A percentile compares a stretch with the other conserved stretches of the same genome.
These are phyloP conservation scores for Ecliptopera silaceata DNA, from an alignment of 2,888 invertebrate genomes.

Conservation along the genomic window DNA sequence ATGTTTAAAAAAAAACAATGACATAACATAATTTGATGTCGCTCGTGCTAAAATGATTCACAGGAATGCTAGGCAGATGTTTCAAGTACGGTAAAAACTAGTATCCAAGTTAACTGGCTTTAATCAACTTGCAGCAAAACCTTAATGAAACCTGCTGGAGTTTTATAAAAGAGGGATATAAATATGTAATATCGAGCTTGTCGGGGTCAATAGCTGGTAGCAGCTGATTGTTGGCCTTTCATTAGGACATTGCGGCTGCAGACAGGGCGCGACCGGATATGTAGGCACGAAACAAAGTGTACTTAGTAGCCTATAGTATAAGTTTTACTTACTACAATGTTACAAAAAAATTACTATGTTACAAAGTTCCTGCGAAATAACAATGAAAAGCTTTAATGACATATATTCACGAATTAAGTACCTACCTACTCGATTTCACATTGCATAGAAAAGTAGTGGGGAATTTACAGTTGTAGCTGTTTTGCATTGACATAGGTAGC, in stretches of 20 bases:
- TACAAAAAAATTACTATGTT: too few relatives aligned
- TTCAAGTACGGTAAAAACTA: conserved; percentile 17
- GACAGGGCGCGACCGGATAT: conserved; percentile 65
- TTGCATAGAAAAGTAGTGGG: neutral
- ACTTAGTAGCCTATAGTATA: neutral
- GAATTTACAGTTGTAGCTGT: conserved; percentile 1
- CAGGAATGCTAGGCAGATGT: conserved; percentile 20
- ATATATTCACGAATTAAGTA: too few relatives aligned
- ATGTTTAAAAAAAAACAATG: neutral
- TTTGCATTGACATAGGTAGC: conserved; percentile 2
- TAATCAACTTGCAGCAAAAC: conserved; percentile 20
- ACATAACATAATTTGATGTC: neutral
- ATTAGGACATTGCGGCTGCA: conserved; percentile 48
- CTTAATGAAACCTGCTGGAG: conserved; percentile 21
- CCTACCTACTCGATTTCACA: neutral
- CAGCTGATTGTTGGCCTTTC: conserved; percentile 49
- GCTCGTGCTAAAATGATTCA: conserved; percentile 10
- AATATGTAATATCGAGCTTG: conserved; percentile 22
- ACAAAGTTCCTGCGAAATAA: too few relatives aligned
- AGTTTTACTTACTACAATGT: neutral
- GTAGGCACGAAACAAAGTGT: conserved; percentile 37
- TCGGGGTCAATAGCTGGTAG: conserved; percentile 28
- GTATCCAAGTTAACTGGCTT: conserved; percentile 22
- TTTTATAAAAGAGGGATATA: conserved; percentile 16
- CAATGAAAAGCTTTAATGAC: too few relatives aligned